Base-by-base conservation (phyloP, 2,888 invertebrate genomes). In the Dexiosoma caninum region DNA sequence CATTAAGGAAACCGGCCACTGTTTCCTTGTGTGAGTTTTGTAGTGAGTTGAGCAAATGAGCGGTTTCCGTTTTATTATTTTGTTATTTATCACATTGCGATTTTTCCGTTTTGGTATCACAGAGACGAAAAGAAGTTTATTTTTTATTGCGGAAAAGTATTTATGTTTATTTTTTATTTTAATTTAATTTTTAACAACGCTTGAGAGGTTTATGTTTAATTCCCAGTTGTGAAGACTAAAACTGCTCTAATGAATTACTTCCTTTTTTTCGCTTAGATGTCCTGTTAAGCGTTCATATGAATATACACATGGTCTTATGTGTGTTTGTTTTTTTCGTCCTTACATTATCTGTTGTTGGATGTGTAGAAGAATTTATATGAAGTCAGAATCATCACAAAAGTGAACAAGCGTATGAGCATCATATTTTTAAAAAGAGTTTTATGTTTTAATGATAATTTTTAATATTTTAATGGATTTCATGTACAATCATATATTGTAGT, bases 21-120 rank as follows among this genome's bases (percentile, higher is more conserved):
- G 49, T 35, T 37, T 42, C 30, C 53, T 32, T 70, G 32, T 70
- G 55, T 59, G 30, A 51, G 51, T 60, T 27, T n/a, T 62, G 69
- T 74, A 49, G 59, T 67, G 74, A 81, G 62, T 82, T 77, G 77
- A 83, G 78, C 77, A 78, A 82, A 83, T 82, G 82, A 79, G 78
- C 71, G 83, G 81, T 69, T 82, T 83, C 83, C 83, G 74, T 51
- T 62, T 53, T 27, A 23, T 42, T 78, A 23, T 23, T 55, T 46
- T 19, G 1, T 21, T 30, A 23, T 27, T 35, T 30, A 30, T 60
- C 35, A 37, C 35, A 40, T 55, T 53, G 30, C 55, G 21, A 44
- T 49, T 42, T 55, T 23, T 40, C 27, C 32, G 19, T 69, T 62
- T 64, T 64, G 14, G 27, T 51, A 57, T 67, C 3, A 42, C 46